A percentile compares a stretch with the other conserved stretches of the same genome.
These are phyloP conservation scores for Pocillopora meandrina DNA, from an alignment of 92 coral and sea anemone species.

Conservation along the genomic window DNA sequence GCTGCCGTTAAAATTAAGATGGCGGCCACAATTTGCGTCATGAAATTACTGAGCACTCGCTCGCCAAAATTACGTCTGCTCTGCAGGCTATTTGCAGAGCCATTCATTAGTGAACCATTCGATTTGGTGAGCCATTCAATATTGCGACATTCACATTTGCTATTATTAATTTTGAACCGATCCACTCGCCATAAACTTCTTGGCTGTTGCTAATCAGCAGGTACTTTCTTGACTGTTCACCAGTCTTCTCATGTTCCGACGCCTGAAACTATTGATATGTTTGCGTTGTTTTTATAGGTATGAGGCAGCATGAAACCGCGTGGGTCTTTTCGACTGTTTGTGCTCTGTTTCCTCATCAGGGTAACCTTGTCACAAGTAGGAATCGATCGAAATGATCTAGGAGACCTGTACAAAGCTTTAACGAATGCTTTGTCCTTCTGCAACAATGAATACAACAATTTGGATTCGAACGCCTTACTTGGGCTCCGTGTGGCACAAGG, in stretches of 20 bases:
- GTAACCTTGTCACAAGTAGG: constrained; percentile 11
- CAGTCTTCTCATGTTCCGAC: background rate
- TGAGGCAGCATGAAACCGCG: background rate
- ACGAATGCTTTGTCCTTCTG: background rate
- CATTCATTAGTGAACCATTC: too few species aligned
- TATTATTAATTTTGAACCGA: too few species aligned
- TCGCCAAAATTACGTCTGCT: too few species aligned
- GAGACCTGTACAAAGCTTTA: constrained; percentile 16
- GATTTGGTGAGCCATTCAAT: too few species aligned
- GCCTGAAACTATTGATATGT: background rate
- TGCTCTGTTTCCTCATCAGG: background rate
- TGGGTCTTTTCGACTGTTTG: background rate
- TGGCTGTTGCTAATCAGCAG: background rate
- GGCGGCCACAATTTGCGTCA: too few species aligned
- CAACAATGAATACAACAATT: constrained; percentile 6
- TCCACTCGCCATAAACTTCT: too few species aligned
- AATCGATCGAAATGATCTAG: constrained; percentile 3
- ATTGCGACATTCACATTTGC: too few species aligned
- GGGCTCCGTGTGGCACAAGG: constrained; percentile 43
- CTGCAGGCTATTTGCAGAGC: too few species aligned
- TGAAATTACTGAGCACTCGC: too few species aligned
- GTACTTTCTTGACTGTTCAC: background rate
- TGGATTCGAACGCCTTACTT: constrained; percentile 33
- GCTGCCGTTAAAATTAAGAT: too few species aligned
- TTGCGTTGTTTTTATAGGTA: background rate